Percentiles rank a stretch among this genome's conserved stretches.
Conservation (phyloP, 2,113 vertebrate genomes). For the Paralichthys olivaceus region DNA sequence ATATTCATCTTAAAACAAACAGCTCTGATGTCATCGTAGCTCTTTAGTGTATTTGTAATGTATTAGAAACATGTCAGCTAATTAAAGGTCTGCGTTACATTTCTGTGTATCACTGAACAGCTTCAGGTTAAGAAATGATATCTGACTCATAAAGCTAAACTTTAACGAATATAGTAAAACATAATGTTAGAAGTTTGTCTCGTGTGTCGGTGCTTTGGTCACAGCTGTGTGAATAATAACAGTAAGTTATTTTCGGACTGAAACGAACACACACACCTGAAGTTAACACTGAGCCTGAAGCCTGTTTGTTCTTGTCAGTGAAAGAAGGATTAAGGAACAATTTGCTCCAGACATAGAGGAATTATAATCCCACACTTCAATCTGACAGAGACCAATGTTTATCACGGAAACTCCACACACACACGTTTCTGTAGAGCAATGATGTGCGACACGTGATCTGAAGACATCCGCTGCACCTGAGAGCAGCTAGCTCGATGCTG, state of each 20-base stretch:
- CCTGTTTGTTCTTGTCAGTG: conserved; percentile 18
- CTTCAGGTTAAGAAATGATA: too few species aligned
- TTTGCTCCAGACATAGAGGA: conserved; percentile 5
- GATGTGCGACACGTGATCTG: too few species aligned
- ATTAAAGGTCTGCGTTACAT: too few species aligned
- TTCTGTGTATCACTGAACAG: too few species aligned
- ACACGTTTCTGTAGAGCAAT: too few species aligned
- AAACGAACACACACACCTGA: background rate
- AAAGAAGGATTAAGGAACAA: conserved; percentile 32
- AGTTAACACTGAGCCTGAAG: background rate
- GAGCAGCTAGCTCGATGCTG: background rate
- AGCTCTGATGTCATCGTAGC: too few species aligned
- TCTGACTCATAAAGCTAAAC: background rate
- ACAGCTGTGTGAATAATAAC: background rate
- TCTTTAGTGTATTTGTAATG: too few species aligned
- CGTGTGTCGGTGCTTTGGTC: conserved; percentile 6
- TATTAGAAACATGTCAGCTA: too few species aligned
- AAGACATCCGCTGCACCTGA: background rate
- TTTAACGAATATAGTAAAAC: background rate
- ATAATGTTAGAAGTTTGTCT: too few species aligned
- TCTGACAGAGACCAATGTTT: background rate
- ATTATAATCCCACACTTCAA: background rate
- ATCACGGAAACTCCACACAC: too few species aligned
- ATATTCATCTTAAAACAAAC: too few species aligned
- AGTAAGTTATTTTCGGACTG: conserved; percentile 12